Conservation (phyloP, 1,140 invertebrate genomes). For the Brachionus rubens region DNA sequence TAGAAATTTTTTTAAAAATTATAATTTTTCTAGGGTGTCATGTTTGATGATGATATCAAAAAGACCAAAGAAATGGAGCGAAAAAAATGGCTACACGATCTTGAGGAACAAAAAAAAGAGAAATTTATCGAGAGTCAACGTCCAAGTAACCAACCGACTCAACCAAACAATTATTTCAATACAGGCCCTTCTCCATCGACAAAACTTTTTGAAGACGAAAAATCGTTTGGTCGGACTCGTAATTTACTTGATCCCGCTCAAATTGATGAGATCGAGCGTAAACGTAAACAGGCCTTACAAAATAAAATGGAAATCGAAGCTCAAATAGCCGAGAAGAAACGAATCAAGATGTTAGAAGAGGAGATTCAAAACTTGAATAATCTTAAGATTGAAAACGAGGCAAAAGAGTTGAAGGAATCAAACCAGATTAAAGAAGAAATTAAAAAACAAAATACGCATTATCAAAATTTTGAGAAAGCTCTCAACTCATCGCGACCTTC, state of each 20-base stretch:
- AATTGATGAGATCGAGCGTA: conserved; percentile 53
- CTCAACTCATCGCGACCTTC: not conserved
- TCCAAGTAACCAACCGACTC: not conserved
- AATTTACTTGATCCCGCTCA: conserved; percentile 54
- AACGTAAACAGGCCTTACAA: conserved; percentile 52
- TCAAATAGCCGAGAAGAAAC: conserved; percentile 57
- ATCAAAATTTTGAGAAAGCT: conserved; percentile 33
- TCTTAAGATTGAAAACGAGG: conserved; percentile 54
- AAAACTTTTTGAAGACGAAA: conserved; percentile 10
- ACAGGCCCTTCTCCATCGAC: not conserved
- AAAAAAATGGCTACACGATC: conserved; percentile 53
- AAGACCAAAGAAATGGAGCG: conserved; percentile 52
- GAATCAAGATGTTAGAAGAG: conserved; percentile 51
- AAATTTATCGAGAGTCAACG: conserved; percentile 44
- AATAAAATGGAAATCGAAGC: conserved; percentile 56
- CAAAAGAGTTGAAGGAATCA: conserved; percentile 50
- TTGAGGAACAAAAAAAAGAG: conserved; percentile 51
- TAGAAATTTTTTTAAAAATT: not conserved
- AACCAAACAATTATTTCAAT: not conserved
- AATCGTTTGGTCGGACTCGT: conserved; percentile 5
- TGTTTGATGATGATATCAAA: conserved; percentile 50
- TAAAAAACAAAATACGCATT: conserved; percentile 49
- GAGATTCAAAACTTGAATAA: conserved; percentile 54
- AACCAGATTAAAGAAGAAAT: conserved; percentile 50
- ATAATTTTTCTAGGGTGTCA: conserved; percentile 49